Conservation (phyloP, 1,140 invertebrate genomes). For the Zaprionus capensis region DNA sequence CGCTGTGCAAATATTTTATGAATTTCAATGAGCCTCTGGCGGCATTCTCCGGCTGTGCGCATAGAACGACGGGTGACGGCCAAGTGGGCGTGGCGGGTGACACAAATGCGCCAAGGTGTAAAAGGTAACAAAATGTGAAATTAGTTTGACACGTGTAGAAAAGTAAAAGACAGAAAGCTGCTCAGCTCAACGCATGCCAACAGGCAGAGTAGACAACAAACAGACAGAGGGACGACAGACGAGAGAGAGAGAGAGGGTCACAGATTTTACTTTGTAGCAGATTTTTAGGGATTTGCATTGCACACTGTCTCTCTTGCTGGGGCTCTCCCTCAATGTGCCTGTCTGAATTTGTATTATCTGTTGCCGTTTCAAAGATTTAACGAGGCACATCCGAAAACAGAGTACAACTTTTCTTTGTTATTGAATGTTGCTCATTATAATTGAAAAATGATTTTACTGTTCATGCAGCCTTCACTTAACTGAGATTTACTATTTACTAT, state of each 20-base stretch:
- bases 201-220: constrained; percentile 1
- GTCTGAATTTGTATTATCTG: constrained; percentile 1
- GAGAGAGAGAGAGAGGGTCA: not conserved
- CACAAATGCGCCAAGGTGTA: constrained; percentile 70
- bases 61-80: not conserved
- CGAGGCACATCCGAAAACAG: not conserved
- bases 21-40: constrained; percentile 75
- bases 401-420: not conserved
- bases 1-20: constrained; percentile 79
- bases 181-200: constrained; percentile 40
- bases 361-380: not conserved
- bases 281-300: constrained; percentile 28
- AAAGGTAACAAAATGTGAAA: constrained; percentile 81
- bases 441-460: constrained; percentile 1
- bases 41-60: constrained; percentile 1
- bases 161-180: constrained; percentile 45
- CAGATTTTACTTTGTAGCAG: constrained; percentile 14
- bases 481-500: not conserved
- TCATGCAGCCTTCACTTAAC: too few relatives aligned
- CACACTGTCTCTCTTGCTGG: not conserved
- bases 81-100: constrained; percentile 29
- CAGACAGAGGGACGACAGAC: not conserved
- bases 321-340: not conserved
- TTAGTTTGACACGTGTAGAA: constrained; percentile 79
- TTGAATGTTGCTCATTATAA: not conserved